Evolutionary conservation across 2,888 invertebrate species (phyloP).

Genomic region (Eristalis tenax): DNA sequence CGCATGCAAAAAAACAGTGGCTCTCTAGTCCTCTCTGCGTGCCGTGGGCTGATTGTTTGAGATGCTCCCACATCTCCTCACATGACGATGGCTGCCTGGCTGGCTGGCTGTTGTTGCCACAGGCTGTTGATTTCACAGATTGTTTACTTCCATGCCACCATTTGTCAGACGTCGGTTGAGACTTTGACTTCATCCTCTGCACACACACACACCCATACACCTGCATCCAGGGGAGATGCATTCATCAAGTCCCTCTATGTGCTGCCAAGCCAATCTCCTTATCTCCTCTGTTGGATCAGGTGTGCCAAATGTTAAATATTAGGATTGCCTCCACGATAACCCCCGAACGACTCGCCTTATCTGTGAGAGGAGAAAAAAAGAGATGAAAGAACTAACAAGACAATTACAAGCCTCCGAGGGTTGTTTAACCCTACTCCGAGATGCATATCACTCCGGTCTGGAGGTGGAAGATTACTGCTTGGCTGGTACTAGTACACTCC

Average conservation of each 20-base stretch:
- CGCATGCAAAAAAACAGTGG: constrained; percentile 5
- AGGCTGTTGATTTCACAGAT: constrained; percentile 59
- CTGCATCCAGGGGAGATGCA: constrained; percentile 41
- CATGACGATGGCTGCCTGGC: neutral
- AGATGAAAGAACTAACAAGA: constrained; percentile 8
- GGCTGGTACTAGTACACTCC: neutral
- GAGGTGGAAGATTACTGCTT: neutral
- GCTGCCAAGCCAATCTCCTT: constrained; percentile 38
- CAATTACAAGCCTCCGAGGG: constrained; percentile 45
- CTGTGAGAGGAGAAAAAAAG: constrained; percentile 10
- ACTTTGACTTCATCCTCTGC: neutral
- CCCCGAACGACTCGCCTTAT: constrained; percentile 20
- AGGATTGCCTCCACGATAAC: constrained; percentile 19
- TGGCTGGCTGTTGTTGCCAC: constrained; percentile 21
- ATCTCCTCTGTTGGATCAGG: constrained; percentile 62
- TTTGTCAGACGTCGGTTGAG: constrained; percentile 45
- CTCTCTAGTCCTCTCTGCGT: neutral
- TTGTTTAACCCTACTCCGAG: constrained; percentile 55
- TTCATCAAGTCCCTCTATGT: constrained; percentile 5
- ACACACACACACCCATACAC: no score
- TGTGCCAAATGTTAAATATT: constrained; percentile 51
- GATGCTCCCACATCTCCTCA: constrained; percentile 37
- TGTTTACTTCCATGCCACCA: constrained; percentile 51
- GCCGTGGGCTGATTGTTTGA: constrained; percentile 31
- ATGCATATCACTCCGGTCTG: constrained; percentile 28